Conservation (phyloP, 2,797 vertebrate genomes). For the Paramormyrops hopkinsi region DNA sequence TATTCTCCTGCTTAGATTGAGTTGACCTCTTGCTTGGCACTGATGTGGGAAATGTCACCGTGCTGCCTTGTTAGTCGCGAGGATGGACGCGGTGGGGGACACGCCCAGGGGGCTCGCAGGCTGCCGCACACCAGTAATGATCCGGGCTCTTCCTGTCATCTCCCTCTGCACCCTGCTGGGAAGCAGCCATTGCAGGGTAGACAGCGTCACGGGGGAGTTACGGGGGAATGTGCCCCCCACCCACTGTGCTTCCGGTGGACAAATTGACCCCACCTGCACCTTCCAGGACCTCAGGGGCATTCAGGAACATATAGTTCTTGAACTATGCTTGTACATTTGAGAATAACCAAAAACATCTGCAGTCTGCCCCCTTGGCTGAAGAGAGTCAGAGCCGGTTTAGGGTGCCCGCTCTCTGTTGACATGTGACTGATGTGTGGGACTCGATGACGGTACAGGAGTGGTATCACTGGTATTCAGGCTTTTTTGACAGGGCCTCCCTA, state of each 20-base stretch:
- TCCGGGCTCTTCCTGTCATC: background rate
- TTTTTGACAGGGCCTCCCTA: background rate
- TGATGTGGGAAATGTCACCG: background rate
- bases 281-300: background rate
- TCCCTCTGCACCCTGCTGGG: background rate
- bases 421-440: background rate
- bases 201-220: background rate
- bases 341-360: background rate
- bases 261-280: background rate
- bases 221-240: background rate
- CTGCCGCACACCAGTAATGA: background rate
- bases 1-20: background rate
- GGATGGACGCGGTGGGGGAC: background rate
- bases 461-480: background rate
- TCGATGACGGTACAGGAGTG: background rate
- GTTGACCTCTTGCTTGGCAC: background rate
- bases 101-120: background rate
- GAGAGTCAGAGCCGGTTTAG: background rate
- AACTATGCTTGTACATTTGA: background rate
- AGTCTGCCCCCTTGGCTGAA: background rate
- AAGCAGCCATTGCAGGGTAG: background rate
- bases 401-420: background rate
- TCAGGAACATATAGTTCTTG: background rate
- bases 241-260: background rate
- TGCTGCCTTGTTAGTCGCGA: background rate